Conservation (phyloP, 2,113 vertebrate species). For the Gopherus evgoodei region DNA sequence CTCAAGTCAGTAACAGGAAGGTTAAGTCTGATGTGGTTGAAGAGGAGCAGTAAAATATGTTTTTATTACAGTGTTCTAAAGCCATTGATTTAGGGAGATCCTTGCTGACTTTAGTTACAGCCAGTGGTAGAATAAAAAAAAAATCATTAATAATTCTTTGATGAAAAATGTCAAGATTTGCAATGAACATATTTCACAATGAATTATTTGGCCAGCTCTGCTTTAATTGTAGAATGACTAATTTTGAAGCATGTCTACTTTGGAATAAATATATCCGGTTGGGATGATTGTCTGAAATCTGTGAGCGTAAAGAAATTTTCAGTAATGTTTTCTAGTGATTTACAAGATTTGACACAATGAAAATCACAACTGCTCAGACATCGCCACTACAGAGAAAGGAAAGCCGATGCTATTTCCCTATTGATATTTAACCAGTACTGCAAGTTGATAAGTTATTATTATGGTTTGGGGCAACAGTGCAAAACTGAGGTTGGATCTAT, state of each 20-base stretch:
- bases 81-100: background rate
- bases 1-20: background rate
- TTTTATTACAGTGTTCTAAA: background rate
- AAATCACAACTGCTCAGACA: background rate
- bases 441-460: background rate
- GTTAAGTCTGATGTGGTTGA: background rate
- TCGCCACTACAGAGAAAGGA: background rate
- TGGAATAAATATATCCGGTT: background rate
- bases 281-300: rapidly evolving
- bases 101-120: background rate
- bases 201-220: background rate
- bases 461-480: background rate
- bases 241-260: background rate
- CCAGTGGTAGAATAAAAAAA: background rate
- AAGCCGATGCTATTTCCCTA: background rate
- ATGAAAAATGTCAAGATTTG: background rate
- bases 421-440: background rate
- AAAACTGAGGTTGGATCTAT: background rate
- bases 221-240: background rate
- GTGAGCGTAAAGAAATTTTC: background rate
- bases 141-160: background rate
- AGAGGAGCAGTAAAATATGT: background rate
- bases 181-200: background rate
- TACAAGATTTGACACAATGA: background rate
- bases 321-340: background rate